Conservation (phyloP, 2,797 vertebrate species). For the Danio jaintianensis region DNA sequence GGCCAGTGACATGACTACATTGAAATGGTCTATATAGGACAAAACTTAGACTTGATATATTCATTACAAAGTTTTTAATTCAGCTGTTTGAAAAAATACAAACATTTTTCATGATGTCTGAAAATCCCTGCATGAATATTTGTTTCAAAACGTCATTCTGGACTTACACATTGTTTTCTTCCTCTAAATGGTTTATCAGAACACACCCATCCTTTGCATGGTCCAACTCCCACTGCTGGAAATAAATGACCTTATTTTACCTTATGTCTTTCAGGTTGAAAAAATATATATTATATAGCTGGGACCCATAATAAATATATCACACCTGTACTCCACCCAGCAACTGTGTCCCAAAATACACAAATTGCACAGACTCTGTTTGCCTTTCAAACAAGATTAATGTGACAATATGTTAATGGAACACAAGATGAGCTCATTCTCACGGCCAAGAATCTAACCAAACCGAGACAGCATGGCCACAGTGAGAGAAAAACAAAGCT, state of each 20-base stretch:
- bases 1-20: too few relatives aligned
- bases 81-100: too few relatives aligned
- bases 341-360: slow-evolving; percentile 36
- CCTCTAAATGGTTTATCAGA: slow-evolving; percentile 16
- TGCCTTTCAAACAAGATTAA: slow-evolving; percentile 32
- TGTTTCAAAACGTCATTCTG: neutral
- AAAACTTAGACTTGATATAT: too few relatives aligned
- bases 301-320: slow-evolving; percentile 6
- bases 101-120: too few relatives aligned
- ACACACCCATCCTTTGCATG: slow-evolving; percentile 11
- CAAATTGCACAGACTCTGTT: slow-evolving; percentile 4
- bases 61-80: too few relatives aligned
- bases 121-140: neutral
- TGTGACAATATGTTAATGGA: slow-evolving; percentile 22
- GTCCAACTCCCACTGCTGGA: neutral
- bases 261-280: neutral
- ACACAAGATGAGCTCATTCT: neutral
- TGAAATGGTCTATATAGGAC: too few relatives aligned
- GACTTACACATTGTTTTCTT: slow-evolving; percentile 16
- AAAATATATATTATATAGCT: neutral
- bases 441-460: neutral
- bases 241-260: slow-evolving; percentile 19
- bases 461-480: neutral
- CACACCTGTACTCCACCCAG: slow-evolving; percentile 43
- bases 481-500: neutral